Evolutionary conservation across 2,113 vertebrate species (phyloP), one percentile per base, ranked within the genome.

Genomic region (Myotis lucifugus): DNA sequence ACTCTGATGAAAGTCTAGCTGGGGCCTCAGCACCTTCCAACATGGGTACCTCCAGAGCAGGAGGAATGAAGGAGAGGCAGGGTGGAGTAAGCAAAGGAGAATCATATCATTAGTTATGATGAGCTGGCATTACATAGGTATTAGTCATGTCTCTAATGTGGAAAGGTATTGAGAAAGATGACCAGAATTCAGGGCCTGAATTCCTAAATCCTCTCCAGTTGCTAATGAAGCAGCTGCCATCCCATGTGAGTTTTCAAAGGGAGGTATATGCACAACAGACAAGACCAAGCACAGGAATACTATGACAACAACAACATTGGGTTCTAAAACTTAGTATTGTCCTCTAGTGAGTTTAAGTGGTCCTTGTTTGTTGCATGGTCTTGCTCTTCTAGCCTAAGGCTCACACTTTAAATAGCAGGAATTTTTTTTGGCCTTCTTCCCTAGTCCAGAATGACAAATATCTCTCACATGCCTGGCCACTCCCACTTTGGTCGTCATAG

Each of bases 121-220:
- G 21, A 91, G n/a, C 14, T 70, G 56, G 32, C 25, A 15, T 85
- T 50, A 69, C 52, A 23, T 46, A 54, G 10, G 56, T 54, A 8
- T 73, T 37, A 91, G 54, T 79, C 66, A 64, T 40, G 29, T 52
- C 15, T 85, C 29, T 42, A 46, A 6, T 23, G 2, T 73, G 46
- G 73, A 92, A 34, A 76, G 17, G 25, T 64, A 34, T 10, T 50
- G 56, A 93, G 73, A 76, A 85, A 91, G 67, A 76, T 14, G 46
- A 54, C 4, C 79, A 90, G 88, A 83, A 87, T 67, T 73, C 70
- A 50, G 6, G n/a, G 11, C 50, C 12, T 85, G 81, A 61, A 84
- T 83, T 78, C 85, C 46, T 79, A 78, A 48, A 52, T 84, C 59
- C 72, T 88, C 40, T 72, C 88, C 61, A 40, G 52, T 76, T 95